Base-by-base conservation (phyloP, 1,140 invertebrate genomes). In the Platyscapa corneri region DNA sequence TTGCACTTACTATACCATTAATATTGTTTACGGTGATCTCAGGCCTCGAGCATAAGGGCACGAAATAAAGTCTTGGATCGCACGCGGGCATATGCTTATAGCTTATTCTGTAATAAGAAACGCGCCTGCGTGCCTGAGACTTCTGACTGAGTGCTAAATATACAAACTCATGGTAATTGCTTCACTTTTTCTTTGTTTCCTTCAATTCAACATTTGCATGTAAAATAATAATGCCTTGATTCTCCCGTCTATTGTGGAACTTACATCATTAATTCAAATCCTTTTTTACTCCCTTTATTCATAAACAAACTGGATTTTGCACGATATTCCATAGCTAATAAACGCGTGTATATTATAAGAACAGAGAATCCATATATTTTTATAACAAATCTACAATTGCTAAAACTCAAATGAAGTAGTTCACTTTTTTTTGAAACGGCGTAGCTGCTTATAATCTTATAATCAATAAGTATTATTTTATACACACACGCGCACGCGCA, bases 21-120 rank as follows among this genome's bases (percentile, higher is more conserved):
- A 79, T 60, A 84, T 79, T 84, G 65, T 84, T 84, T 79, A 84
- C 76, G 65, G 30, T 84, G 83, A 56, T 72, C 75, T 84, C 82
- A 30, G 27, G 23, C 16, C 42, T 49, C 18, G 42, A 67, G 60
- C 37, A 14, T 53, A 78, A 77, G 56, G 72, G 72, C 27, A 60
- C 74, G 37, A 83, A 83, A 75, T 64, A 76, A 7, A 65, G 72
- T 46, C 70, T 42, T 23, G 10, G 67, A 14, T 8, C 20, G 67
- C 46, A 39, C 32, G 1, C 32, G 53, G 30, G 81, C 37, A 39
- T 32, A 32, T 3, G 20, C 7, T 1, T 46, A 32, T 3, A 34
- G 81, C 81, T 74, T 64, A 49, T 60, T 82, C n/a, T 18, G 53
- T 82, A 34, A 27, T 16, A 30, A 56, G 18, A 46, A 53, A n/a